Percentiles rank a stretch among this genome's conserved stretches.
phyloP scores from a whole-genome alignment of 2,797 vertebrate species.

The Eulemur albifrons region DNA sequence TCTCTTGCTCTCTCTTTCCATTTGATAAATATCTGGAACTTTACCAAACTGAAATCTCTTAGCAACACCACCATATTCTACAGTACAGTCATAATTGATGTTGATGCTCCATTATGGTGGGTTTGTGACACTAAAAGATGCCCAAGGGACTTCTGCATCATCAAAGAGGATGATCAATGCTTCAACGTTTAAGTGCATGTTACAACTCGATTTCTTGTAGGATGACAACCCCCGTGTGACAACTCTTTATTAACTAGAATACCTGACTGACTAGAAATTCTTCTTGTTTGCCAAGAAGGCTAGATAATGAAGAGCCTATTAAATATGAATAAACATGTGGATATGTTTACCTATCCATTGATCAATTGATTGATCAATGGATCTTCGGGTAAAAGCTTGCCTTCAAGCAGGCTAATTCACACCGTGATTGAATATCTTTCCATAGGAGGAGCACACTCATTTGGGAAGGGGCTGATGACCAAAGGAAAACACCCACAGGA shows the following conservation, averaged over 20 bases:
- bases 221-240: background rate
- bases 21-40: background rate
- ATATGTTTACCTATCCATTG: background rate
- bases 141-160: background rate
- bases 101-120: background rate
- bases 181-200: background rate
- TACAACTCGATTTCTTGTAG: background rate
- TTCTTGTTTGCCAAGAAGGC: background rate
- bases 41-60: background rate
- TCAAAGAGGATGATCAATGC: background rate
- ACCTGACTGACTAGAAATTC: background rate
- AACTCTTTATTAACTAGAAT: background rate
- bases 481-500: background rate
- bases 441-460: background rate
- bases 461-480: background rate
- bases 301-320: conserved; percentile 10
- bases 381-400: background rate
- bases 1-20: too few species aligned
- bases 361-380: background rate
- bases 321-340: background rate
- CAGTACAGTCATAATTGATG: background rate
- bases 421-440: background rate
- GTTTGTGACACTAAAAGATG: background rate
- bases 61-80: background rate
- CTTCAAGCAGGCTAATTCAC: background rate